Conservation (phyloP, 1,140 invertebrate genomes). For the Probaryconus sp. region DNA sequence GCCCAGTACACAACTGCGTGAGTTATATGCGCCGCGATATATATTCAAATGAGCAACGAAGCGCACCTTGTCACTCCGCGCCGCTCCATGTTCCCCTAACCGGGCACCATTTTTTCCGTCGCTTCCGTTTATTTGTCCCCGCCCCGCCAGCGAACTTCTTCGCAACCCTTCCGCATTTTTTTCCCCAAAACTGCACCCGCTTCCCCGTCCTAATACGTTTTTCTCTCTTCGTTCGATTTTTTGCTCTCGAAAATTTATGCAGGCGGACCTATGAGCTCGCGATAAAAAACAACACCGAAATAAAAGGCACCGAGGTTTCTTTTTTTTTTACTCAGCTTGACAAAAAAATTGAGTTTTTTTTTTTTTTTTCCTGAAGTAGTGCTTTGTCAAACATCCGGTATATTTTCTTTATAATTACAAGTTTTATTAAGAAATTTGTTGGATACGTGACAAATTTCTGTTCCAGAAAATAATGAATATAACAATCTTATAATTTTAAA, state of each 20-base stretch:
- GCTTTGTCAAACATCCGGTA: too few species aligned
- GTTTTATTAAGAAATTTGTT: too few species aligned
- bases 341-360: too few species aligned
- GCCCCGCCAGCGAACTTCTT: conserved; percentile 67
- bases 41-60: conserved; percentile 73
- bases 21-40: conserved; percentile 49
- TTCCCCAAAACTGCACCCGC: conserved; percentile 34
- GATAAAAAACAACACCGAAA: conserved; percentile 64
- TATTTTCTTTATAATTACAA: too few species aligned
- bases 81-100: conserved; percentile 39
- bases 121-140: conserved; percentile 73
- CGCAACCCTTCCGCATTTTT: conserved; percentile 69
- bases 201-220: conserved; percentile 23
- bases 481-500: too few species aligned
- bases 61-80: conserved; percentile 43
- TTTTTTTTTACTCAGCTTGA: too few species aligned
- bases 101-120: conserved; percentile 62
- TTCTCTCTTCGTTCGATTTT: conserved; percentile 27
- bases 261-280: conserved; percentile 36
- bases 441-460: too few species aligned
- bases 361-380: too few species aligned
- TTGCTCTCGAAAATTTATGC: conserved; percentile 33
- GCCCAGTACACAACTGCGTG: conserved; percentile 15
- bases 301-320: too few species aligned
- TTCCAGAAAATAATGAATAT: too few species aligned